Base-by-base conservation (phyloP, 2,113 vertebrate species). In the Anthoscopus minutus region DNA sequence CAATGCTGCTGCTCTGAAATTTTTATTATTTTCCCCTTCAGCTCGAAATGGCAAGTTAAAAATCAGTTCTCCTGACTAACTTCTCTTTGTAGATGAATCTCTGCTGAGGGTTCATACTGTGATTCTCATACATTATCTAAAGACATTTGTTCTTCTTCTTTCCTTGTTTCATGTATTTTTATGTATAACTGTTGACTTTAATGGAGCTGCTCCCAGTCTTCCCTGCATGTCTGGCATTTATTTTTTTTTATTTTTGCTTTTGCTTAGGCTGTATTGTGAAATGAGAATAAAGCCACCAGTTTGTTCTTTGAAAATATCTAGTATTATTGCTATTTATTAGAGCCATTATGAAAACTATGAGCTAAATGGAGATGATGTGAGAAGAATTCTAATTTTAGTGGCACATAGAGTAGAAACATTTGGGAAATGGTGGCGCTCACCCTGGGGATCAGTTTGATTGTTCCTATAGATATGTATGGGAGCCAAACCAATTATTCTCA, bases 101-200 rank as follows among this genome's bases (percentile, higher is more conserved):
- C 58, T 94, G 67, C 79, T 64, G 56, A 89, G 76, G 31, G 31
- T 42, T 96, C 95, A 81, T 22, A 60, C 92, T 96, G 95, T 88
- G 94, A 62, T 60, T 64, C 60, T 96, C 92, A 90, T 88, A 35
- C 64, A 90, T 95, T 93, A 94, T 92, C 90, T 84, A 67, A 86
- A 96, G 72, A 35, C 48, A 71, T 86, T 94, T 82, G 38, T 93
- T 94, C 87, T 93, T 95, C 56, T 79, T 86, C 82, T 81, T 89
- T 82, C 62, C 33, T 22, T 3, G 2, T 64, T 96, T 81, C 88
- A 86, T 86, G 54, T 94, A 86, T 78, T 94, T 95, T 88, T 83
- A 81, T 92, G 48, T 74, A 38, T 77, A 71, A 48, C 87, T 83
- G 22, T 74, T 90, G 92, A 88, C 90, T 92, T 95, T 96, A 94